phyloP scores from a whole-genome alignment of 2,113 vertebrate species.

The Plecotus auritus region DNA sequence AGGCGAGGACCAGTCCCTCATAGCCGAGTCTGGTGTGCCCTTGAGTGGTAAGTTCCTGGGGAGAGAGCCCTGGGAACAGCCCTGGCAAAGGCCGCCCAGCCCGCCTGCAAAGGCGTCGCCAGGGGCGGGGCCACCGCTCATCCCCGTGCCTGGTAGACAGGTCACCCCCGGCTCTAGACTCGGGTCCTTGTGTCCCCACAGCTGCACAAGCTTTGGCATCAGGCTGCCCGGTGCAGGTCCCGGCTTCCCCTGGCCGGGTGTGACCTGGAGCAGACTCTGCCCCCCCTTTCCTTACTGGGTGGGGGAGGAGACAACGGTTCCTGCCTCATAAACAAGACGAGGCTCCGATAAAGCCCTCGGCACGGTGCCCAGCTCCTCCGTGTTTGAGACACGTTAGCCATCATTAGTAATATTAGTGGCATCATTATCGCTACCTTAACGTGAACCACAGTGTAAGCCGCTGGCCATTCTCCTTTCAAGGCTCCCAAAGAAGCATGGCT shows the following conservation, averaged over 20 bases:
- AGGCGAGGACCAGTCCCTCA: not conserved
- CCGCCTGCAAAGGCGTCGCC: not conserved
- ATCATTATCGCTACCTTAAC: not conserved
- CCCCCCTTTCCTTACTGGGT: not conserved
- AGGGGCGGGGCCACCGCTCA: fast-evolving
- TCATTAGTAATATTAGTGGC: not conserved
- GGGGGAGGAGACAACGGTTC: not conserved
- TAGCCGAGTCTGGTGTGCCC: not conserved
- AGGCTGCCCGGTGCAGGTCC: not conserved
- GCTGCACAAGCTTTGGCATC: not conserved
- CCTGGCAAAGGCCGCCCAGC: not conserved
- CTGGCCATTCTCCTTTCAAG: not conserved
- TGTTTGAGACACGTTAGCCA: not conserved
- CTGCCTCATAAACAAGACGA: not conserved
- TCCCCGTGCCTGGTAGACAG: not conserved
- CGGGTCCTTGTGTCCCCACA: not conserved
- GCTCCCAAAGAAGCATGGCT: not conserved
- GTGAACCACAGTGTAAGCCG: not conserved
- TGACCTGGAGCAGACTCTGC: conserved; percentile 27
- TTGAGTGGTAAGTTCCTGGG: not conserved
- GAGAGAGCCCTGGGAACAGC: not conserved
- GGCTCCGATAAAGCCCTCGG: not conserved
- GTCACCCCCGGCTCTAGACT: not conserved
- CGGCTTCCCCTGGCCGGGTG: not conserved
- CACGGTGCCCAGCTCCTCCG: not conserved